Percentiles rank a stretch among this genome's conserved stretches.
These are phyloP conservation scores for Meteorus colon DNA, from an alignment of 2,888 invertebrate species.

Conservation along the genomic window DNA sequence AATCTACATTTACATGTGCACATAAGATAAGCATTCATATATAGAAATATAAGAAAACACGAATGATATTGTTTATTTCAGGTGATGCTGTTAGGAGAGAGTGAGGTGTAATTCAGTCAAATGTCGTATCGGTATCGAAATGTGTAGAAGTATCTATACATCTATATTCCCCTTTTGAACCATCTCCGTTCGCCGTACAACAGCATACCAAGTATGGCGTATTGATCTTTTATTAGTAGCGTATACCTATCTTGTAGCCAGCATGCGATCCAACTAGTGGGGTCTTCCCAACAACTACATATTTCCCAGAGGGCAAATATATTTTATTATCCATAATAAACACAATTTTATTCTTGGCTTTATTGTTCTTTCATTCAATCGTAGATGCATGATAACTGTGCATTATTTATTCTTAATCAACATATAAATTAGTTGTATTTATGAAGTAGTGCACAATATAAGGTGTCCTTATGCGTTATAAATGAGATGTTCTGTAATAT, in stretches of 20 bases:
- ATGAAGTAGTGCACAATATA: neutral
- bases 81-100: slow-evolving; percentile 4
- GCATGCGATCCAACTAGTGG: slow-evolving; percentile 59
- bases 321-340: slow-evolving; percentile 72
- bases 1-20: neutral
- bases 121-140: slow-evolving; percentile 7
- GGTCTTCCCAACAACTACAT: slow-evolving; percentile 70
- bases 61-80: slow-evolving; percentile 6
- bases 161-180: slow-evolving; percentile 51
- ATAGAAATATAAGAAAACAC: neutral
- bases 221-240: slow-evolving; percentile 73
- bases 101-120: slow-evolving; percentile 7
- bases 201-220: slow-evolving; percentile 64
- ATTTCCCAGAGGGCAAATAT: slow-evolving; percentile 72
- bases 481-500: neutral
- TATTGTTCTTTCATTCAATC: slow-evolving; percentile 59
- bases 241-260: slow-evolving; percentile 64
- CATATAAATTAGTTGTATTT: neutral
- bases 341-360: slow-evolving; percentile 69
- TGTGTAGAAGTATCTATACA: slow-evolving; percentile 21
- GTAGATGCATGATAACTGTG: neutral
- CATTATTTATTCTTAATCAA: neutral
- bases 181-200: slow-evolving; percentile 59
- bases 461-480: neutral
- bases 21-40: neutral